These are phyloP conservation scores for Machaerirhynchus nigripectus DNA, from an alignment of 2,113 vertebrate species.

Conservation along the genomic window DNA sequence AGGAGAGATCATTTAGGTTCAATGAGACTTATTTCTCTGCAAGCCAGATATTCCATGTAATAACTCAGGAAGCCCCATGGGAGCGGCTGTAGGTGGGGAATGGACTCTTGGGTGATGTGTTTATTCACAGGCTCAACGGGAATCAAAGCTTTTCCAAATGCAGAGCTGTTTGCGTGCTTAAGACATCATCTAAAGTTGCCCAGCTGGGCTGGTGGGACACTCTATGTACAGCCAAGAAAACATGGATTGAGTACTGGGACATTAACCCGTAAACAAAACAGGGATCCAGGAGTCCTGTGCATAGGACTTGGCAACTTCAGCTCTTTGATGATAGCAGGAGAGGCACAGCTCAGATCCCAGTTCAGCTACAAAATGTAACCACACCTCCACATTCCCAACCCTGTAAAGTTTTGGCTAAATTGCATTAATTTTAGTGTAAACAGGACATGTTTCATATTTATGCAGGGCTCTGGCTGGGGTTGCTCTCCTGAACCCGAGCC, in stretches of 20 bases:
- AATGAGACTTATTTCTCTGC: neutral
- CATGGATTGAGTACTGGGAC: neutral
- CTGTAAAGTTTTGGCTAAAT: neutral
- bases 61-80: neutral
- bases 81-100: neutral
- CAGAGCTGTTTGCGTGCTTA: neutral
- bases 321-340: neutral
- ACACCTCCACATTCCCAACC: neutral
- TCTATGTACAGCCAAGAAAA: neutral
- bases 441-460: conserved; percentile 17
- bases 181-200: neutral
- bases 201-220: neutral
- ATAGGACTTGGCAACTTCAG: neutral
- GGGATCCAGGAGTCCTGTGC: neutral
- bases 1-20: conserved; percentile 5
- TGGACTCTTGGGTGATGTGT: conserved; percentile 8
- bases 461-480: neutral
- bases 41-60: neutral
- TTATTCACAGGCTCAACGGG: neutral
- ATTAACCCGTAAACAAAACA: neutral
- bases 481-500: neutral
- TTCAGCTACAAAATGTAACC: neutral
- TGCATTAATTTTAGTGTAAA: neutral
- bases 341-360: neutral
- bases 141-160: neutral